phyloP scores from a whole-genome alignment of 1,140 invertebrate species.

The Eubasilissa regina region DNA sequence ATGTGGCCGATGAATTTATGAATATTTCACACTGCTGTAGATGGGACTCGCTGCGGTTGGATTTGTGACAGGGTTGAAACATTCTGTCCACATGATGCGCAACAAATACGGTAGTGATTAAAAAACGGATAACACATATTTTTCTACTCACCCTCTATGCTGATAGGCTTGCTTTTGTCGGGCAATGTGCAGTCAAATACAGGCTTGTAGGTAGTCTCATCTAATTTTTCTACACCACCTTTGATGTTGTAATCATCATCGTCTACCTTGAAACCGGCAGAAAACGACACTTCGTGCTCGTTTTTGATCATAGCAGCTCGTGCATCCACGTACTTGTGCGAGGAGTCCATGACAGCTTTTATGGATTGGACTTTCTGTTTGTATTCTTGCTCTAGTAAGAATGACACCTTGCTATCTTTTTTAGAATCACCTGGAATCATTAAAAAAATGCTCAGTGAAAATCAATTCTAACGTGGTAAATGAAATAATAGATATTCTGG shows the following conservation, averaged over 20 bases:
- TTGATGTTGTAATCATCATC: conserved; percentile 61
- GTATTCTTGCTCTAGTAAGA: conserved; percentile 70
- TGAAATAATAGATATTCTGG: too few species aligned
- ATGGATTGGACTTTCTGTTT: conserved; percentile 71
- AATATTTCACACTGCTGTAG: too few species aligned
- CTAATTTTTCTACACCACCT: conserved; percentile 60
- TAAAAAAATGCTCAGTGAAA: conserved; percentile 34
- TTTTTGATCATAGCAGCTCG: not conserved
- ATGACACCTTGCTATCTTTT: conserved; percentile 74
- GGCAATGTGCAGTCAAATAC: conserved; percentile 2
- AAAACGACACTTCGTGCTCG: conserved; percentile 15
- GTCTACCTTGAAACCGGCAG: conserved; percentile 56
- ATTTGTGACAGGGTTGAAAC: too few species aligned
- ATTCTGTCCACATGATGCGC: too few species aligned
- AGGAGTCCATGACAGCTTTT: conserved; percentile 74
- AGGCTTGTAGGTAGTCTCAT: conserved; percentile 29
- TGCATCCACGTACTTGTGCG: conserved; percentile 72
- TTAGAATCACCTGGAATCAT: conserved; percentile 73
- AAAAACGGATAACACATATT: too few species aligned
- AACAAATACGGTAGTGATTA: too few species aligned
- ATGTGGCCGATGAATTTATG: too few species aligned
- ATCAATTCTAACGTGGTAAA: too few species aligned
- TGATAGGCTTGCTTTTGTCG: not conserved
- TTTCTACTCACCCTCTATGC: conserved; percentile 5
- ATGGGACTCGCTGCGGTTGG: too few species aligned